phyloP scores from a whole-genome alignment of 2,888 invertebrate species.

The Diabrotica balteata region DNA sequence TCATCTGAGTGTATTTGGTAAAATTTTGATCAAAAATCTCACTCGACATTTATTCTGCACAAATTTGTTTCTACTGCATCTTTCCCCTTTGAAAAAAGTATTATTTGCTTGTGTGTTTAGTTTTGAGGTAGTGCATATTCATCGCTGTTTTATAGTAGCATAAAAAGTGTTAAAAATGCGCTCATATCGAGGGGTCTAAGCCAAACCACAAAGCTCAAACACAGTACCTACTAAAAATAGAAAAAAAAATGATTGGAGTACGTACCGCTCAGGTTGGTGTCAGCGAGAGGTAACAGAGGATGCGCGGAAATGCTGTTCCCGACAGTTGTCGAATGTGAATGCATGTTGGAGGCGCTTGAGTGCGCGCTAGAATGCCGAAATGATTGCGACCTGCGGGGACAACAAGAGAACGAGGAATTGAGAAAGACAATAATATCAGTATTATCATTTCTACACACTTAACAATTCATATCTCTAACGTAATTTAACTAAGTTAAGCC shows the following conservation, averaged over 20 bases:
- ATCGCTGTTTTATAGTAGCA: no score
- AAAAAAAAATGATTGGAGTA: conserved; percentile 41
- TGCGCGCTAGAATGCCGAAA: conserved; percentile 83
- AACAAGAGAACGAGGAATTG: conserved; percentile 60
- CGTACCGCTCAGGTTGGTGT: conserved; percentile 66
- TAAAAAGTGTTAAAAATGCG: no score
- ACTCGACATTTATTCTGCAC: no score
- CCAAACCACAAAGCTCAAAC: no score
- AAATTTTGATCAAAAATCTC: no score
- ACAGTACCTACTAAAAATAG: background rate
- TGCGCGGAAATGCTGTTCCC: conserved; percentile 92
- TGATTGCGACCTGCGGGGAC: conserved; percentile 86
- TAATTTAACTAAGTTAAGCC: conserved; percentile 41
- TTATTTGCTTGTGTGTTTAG: no score
- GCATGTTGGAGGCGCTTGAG: conserved; percentile 72
- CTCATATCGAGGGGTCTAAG: no score
- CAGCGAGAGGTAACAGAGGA: conserved; percentile 89
- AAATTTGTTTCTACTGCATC: no score
- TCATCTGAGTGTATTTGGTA: no score
- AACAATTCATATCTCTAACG: conserved; percentile 42
- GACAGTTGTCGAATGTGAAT: conserved; percentile 73
- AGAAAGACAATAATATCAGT: conserved; percentile 35
- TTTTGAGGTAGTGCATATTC: no score
- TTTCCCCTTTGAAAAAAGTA: no score
- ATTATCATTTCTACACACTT: conserved; percentile 42